A percentile compares a stretch with the other conserved stretches of the same genome.
These are phyloP conservation scores for Prionchulus punctatus DNA, from an alignment of 2,888 invertebrate species.

Conservation along the genomic window DNA sequence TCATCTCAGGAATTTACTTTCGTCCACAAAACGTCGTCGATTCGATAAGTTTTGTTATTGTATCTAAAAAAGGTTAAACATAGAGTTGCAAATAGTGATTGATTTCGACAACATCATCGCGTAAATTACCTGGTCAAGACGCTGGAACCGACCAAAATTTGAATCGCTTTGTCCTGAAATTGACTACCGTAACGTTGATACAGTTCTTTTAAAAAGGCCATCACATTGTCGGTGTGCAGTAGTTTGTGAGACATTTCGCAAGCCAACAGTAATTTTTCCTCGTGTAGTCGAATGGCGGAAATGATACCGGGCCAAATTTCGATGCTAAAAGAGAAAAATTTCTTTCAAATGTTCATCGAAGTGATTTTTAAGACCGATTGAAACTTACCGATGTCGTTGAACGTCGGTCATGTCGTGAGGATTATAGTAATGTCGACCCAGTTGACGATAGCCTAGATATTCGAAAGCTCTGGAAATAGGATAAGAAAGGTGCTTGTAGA, in stretches of 20 bases:
- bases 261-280: conserved; percentile 55
- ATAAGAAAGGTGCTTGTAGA: not conserved
- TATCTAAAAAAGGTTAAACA: conserved; percentile 41
- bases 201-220: conserved; percentile 35
- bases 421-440: conserved; percentile 32
- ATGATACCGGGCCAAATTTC: conserved; percentile 37
- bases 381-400: conserved; percentile 41
- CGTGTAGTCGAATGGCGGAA: conserved; percentile 69
- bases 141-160: not conserved
- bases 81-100: not conserved
- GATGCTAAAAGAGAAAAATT: conserved; percentile 15
- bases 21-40: conserved; percentile 67
- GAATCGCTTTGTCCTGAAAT: not conserved
- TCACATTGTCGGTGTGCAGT: conserved; percentile 56
- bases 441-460: conserved; percentile 20
- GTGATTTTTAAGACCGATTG: not conserved
- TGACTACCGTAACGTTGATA: not conserved
- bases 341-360: too few species aligned
- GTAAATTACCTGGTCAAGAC: conserved; percentile 48
- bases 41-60: conserved; percentile 68
- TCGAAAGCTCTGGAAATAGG: conserved; percentile 20
- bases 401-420: conserved; percentile 38
- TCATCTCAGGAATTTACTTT: conserved; percentile 23
- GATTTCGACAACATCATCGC: not conserved
- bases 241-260: conserved; percentile 67